A percentile compares a stretch with the other conserved stretches of the same genome.
These are phyloP conservation scores for Aradophagus sp. DNA, from an alignment of 1,140 invertebrate genomes.

Conservation along the genomic window DNA sequence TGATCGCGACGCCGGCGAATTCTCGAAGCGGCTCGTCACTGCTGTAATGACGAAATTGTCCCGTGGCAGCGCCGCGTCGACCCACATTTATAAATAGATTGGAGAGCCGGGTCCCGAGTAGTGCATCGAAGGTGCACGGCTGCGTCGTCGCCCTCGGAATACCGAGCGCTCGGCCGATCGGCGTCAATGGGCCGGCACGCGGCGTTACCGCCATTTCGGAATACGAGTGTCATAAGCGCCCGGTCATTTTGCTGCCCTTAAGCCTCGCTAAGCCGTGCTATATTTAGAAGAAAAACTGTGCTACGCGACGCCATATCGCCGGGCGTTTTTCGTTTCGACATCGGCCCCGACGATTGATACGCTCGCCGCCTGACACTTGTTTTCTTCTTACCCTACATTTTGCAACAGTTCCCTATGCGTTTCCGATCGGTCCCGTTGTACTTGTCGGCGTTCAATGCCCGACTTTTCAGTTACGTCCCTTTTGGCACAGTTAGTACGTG, in stretches of 20 bases:
- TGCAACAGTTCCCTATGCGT: no score
- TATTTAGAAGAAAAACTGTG: conserved; percentile 42
- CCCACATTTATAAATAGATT: conserved; percentile 71
- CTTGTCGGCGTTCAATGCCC: no score
- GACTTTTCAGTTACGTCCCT: no score
- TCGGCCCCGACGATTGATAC: conserved; percentile 20
- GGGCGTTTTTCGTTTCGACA: conserved; percentile 29
- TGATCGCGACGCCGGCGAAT: conserved; percentile 38
- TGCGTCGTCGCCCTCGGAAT: conserved; percentile 66
- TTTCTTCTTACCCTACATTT: conserved; percentile 7
- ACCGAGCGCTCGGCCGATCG: conserved; percentile 65
- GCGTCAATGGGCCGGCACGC: no score
- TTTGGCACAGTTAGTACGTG: no score
- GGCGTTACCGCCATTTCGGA: conserved; percentile 25
- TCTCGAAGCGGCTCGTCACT: conserved; percentile 57
- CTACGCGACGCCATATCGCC: not conserved
- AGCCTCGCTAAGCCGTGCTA: conserved; percentile 35
- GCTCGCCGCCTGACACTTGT: conserved; percentile 2
- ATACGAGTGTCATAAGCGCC: conserved; percentile 25
- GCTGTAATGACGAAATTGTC: conserved; percentile 68
- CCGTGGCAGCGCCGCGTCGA: conserved; percentile 62
- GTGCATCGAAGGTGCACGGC: conserved; percentile 60
- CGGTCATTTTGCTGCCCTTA: conserved; percentile 29
- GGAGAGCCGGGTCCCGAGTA: conserved; percentile 62
- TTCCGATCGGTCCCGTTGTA: no score